Base-by-base conservation (phyloP, 2,797 vertebrate genomes). In the Sciurus carolinensis region DNA sequence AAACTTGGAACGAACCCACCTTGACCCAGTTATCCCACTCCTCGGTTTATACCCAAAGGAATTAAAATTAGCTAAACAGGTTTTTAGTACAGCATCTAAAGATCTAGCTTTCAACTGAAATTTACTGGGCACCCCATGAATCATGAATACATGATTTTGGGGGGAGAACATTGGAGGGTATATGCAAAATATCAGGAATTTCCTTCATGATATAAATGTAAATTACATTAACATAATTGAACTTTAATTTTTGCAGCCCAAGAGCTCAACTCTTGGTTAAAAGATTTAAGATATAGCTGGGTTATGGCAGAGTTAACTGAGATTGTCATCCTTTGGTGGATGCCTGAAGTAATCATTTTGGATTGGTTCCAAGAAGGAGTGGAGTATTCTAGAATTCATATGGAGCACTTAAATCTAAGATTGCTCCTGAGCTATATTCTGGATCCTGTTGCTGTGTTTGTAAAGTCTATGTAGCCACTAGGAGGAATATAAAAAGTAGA, bases 261-360 rank as follows among this genome's bases (percentile, higher is more conserved):
- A 73, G n/a, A 72, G 52, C 64, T 84, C 44, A 79, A 33, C 26
- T 82, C 83, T 66, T 79, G 5, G 62, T 87, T 20, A 95, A 87
- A 91, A 42, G 33, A 59, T 8, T 50, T 76, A 64, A 30, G 9
- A 52, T 64, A n/a, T 3, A 86, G 57, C 11, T 47, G 79, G 5
- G 28, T 85, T 12, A 42, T 88, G 72, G 79, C 17, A 44, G 69
- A 64, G 15, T n/a, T 36, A 54, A 85, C 4, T 50, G 39, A 42
- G 13, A 50, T 73, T 36, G 54, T 18, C 2, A 24, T 52, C 33
- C 13, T 24, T 69, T 81, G 20, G 24, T 36, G n/a, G 9, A 30
- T 59, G 13, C 30, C 12, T 39, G 28, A 72, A 79, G n/a, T 64
- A 57, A 59, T 5, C 24, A 33, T 39, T 83, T 77, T 62, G 42